Conservation (phyloP, 1,140 invertebrate genomes). For the Drosophila leontia region DNA sequence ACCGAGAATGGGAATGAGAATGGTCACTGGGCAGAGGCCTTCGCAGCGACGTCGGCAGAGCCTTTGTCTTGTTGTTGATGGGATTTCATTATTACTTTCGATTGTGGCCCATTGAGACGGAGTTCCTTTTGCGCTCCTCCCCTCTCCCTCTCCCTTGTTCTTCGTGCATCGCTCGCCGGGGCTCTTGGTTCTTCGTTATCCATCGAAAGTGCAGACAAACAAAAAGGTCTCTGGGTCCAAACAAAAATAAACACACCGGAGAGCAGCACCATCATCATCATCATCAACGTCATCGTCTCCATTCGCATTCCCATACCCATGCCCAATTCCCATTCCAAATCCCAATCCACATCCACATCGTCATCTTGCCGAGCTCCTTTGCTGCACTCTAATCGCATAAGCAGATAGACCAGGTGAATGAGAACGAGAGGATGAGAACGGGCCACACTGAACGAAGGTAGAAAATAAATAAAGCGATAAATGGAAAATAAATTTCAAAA, state of each 20-base stretch:
- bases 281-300: conserved; percentile 17
- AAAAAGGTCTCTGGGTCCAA: conserved; percentile 62
- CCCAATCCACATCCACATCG: conserved; percentile 24
- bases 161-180: background rate
- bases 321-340: background rate
- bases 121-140: conserved; percentile 19
- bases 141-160: background rate
- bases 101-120: conserved; percentile 73
- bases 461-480: conserved; percentile 82
- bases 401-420: conserved; percentile 59
- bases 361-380: conserved; percentile 60
- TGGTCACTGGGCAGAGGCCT: conserved; percentile 34
- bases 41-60: conserved; percentile 18
- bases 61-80: conserved; percentile 67
- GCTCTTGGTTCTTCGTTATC: conserved; percentile 18
- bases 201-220: conserved; percentile 44
- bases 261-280: conserved; percentile 43
- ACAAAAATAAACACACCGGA: conserved; percentile 74
- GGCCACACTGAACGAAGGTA: conserved; percentile 69
- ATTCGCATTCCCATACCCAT: conserved; percentile 19
- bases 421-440: conserved; percentile 6
- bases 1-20: conserved; percentile 26
- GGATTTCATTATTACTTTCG: conserved; percentile 82
- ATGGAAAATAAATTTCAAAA: conserved; percentile 78
- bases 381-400: conserved; percentile 72